phyloP scores from a whole-genome alignment of 2,797 vertebrate species.

The Gephyroberyx darwinii region DNA sequence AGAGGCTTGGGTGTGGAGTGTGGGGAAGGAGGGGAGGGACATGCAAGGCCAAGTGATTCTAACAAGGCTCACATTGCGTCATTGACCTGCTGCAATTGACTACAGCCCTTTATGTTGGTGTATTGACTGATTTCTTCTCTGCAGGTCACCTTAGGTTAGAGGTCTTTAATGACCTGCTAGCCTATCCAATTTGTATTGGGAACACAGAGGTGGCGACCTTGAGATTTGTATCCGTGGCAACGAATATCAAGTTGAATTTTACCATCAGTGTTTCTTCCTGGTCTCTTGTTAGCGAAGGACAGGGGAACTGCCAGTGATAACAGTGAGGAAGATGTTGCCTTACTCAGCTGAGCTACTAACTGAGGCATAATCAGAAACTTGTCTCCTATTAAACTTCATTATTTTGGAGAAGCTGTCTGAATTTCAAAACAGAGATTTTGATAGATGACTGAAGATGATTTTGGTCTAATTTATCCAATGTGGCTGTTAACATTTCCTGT shows the following conservation, averaged over 20 bases:
- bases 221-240: not conserved
- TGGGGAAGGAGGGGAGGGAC: slow-evolving; percentile 29
- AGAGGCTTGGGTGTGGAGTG: slow-evolving; percentile 39
- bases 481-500: not conserved
- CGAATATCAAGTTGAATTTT: not conserved
- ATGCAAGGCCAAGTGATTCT: slow-evolving; percentile 53
- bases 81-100: slow-evolving; percentile 38
- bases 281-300: not conserved
- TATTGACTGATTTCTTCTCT: slow-evolving; percentile 23
- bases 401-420: not conserved
- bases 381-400: not conserved
- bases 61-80: slow-evolving; percentile 41
- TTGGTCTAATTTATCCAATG: not conserved
- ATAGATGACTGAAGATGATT: not conserved
- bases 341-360: not conserved
- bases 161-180: slow-evolving; percentile 17
- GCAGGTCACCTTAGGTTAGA: slow-evolving; percentile 38
- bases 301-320: not conserved
- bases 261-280: too few species aligned
- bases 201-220: slow-evolving; percentile 15
- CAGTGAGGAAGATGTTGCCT: not conserved
- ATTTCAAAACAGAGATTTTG: not conserved
- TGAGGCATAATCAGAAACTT: not conserved
- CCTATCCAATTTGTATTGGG: not conserved
- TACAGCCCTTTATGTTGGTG: not conserved